Evolutionary conservation across 2,797 vertebrate genomes (phyloP).

Genomic region (Sphenodon punctatus): DNA sequence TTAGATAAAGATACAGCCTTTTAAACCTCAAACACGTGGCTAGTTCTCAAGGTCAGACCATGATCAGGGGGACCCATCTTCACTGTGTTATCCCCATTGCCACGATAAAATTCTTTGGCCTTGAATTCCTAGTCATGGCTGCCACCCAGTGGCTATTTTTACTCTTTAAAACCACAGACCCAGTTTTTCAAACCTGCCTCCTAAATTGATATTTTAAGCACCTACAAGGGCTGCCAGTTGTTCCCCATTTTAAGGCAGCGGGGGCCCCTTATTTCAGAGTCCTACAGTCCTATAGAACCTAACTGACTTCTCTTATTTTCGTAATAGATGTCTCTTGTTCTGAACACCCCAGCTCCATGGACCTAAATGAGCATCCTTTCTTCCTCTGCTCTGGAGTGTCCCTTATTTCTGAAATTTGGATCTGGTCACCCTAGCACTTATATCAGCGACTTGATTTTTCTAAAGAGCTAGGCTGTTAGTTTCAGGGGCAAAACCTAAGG

Average conservation of each 20-base stretch:
- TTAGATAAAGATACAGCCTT: not conserved
- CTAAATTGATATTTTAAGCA: not conserved
- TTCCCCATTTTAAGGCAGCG: not conserved
- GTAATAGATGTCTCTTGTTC: not conserved
- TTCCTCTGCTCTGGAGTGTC: too few species aligned
- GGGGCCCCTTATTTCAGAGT: not conserved
- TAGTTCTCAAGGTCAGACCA: not conserved
- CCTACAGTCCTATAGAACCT: not conserved
- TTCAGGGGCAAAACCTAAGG: too few species aligned
- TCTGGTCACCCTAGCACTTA: too few species aligned
- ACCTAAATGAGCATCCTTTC: too few species aligned
- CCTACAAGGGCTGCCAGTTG: not conserved
- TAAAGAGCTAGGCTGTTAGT: not conserved
- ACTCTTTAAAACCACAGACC: not conserved
- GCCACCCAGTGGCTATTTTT: slow-evolving; percentile 29
- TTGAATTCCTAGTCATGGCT: not conserved
- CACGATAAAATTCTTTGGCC: not conserved
- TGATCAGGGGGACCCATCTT: not conserved
- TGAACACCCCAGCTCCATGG: too few species aligned
- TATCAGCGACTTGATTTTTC: not conserved
- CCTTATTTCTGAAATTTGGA: too few species aligned
- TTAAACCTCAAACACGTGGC: not conserved
- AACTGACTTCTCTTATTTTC: too few species aligned
- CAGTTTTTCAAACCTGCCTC: fast-evolving
- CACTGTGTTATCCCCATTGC: not conserved